These are phyloP conservation scores for Augiades crinisus DNA, from an alignment of 2,888 invertebrate genomes.

Conservation along the genomic window DNA sequence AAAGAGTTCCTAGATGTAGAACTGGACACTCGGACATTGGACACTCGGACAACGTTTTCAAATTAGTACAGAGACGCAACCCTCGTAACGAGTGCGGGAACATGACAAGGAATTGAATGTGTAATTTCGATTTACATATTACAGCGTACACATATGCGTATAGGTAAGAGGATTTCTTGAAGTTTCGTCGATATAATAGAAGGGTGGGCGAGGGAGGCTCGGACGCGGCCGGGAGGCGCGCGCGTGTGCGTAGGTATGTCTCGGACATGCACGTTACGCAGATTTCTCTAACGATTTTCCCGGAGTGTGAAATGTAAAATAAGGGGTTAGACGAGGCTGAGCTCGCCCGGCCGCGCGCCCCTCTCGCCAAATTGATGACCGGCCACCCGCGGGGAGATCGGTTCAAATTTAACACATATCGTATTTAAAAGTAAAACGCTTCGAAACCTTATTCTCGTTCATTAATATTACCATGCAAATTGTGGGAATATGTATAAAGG, in stretches of 20 bases:
- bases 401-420: constrained; percentile 78
- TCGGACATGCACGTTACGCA: constrained; percentile 79
- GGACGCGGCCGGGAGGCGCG: constrained; percentile 47
- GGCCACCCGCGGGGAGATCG: constrained; percentile 70
- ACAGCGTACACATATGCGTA: constrained; percentile 64
- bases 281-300: constrained; percentile 82
- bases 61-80: background rate
- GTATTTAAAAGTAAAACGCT: constrained; percentile 74
- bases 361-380: constrained; percentile 77
- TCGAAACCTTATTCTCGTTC: constrained; percentile 65
- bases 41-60: background rate
- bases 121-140: constrained; percentile 47
- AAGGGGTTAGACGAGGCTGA: constrained; percentile 77
- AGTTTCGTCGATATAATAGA: constrained; percentile 74
- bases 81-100: background rate
- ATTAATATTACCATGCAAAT: constrained; percentile 66
- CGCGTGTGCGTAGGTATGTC: constrained; percentile 69
- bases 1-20: background rate
- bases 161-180: constrained; percentile 75
- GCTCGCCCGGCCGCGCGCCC: constrained; percentile 50
- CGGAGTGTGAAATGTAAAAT: constrained; percentile 82
- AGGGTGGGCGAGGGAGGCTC: constrained; percentile 53
- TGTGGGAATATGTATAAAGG: constrained; percentile 33
- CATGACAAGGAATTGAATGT: constrained; percentile 28
- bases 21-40: background rate